phyloP scores from a whole-genome alignment of 2,797 vertebrate species.

The Cyprinodon diabolis region DNA sequence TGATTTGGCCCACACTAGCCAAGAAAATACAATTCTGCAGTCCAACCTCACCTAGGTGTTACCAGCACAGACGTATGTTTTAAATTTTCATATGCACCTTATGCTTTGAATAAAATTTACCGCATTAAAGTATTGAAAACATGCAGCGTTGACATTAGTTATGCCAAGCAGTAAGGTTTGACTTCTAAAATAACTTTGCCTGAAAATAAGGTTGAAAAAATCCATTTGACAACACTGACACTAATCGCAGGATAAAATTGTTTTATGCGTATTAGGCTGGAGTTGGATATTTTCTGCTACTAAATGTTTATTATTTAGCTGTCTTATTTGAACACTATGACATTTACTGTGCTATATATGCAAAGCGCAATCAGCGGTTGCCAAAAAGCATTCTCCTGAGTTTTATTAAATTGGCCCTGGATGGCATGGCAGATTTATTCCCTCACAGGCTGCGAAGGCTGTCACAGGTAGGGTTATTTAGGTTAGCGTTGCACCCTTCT shows the following conservation, averaged over 20 bases:
- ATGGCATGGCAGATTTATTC: slow-evolving; percentile 40
- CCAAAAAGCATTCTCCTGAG: slow-evolving; percentile 30
- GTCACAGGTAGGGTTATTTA: slow-evolving; percentile 37
- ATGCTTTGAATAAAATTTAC: not conserved
- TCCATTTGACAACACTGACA: not conserved
- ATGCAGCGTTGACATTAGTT: not conserved
- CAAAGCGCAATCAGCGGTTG: slow-evolving; percentile 29
- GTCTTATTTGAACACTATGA: slow-evolving; percentile 19
- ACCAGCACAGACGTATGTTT: too few relatives aligned
- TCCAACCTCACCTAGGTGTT: too few relatives aligned
- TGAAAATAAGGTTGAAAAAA: not conserved
- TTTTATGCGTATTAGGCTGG: slow-evolving; percentile 11
- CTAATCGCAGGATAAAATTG: not conserved
- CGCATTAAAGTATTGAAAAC: not conserved
- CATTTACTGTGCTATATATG: slow-evolving; percentile 38
- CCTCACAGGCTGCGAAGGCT: slow-evolving; percentile 26
- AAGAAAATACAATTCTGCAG: too few relatives aligned
- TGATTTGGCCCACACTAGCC: too few relatives aligned
- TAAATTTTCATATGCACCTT: too few relatives aligned
- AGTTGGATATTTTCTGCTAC: slow-evolving; percentile 13
- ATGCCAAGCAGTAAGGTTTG: not conserved
- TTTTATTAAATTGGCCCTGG: slow-evolving; percentile 45
- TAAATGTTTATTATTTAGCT: slow-evolving; percentile 28
- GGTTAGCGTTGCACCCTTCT: slow-evolving; percentile 13
- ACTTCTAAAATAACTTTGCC: not conserved